Evolutionary conservation across 2,888 invertebrate species (phyloP), one percentile per base, ranked within the genome.

Genomic region (Phyllotreta striolata): DNA sequence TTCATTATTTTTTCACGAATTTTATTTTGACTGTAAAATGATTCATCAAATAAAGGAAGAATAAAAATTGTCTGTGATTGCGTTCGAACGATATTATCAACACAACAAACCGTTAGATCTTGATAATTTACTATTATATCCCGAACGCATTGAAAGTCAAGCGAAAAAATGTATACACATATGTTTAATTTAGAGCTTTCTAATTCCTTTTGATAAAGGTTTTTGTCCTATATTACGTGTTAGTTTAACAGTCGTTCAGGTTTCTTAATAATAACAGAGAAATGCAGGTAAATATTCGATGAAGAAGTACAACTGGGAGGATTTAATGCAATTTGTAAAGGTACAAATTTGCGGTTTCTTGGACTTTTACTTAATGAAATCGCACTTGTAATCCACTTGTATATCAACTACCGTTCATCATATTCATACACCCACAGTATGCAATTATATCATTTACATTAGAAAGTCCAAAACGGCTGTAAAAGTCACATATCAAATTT

Each of bases 391-490:
- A 52, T 5, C n/a, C 12, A 37, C 37, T 38, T 12, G 35, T 35
- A 38, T 8, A 44, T 6, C 44, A 13, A 52, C 52, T 52, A 52
- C 52, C 52, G 52, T 52, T 52, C 52, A 52, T 52, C 38, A 13
- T 52, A 38, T 34, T 52, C 10, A 52, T 8, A 52, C 52, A 10
- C 52, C 52, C 52, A 52, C 52, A 52, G 24, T 52, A 3, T 52
- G 34, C 52, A 64, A 64, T 64, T 64, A 64, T 60, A 44, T 41
- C 55, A 64, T 64, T 64, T 60, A 55, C 64, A 64, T 64, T 64
- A 64, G 64, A 64, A 64, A 64, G 64, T 64, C 55, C 44, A 52
- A 55, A 56, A 56, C 41, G 51, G 51, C 47, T 49, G 47, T 55
- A 55, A 57, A 64, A 64, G 59, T 41, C 43, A 55, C 39, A 60